A percentile compares a stretch with the other conserved stretches of the same genome.
Conservation (phyloP, 1,140 invertebrate genomes). For the Camponotus pennsylvanicus region DNA sequence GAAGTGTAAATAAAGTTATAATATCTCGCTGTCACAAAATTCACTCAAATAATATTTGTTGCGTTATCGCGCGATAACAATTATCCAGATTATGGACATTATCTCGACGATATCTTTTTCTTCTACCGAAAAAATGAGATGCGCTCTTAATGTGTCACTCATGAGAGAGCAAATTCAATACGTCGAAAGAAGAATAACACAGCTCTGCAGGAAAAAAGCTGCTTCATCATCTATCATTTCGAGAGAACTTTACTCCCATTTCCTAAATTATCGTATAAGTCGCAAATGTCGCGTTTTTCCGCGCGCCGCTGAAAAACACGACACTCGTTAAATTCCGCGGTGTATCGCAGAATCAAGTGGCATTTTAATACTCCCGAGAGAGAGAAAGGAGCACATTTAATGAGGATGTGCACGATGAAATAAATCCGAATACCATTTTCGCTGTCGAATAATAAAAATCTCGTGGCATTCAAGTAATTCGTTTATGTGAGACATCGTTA, state of each 20-base stretch:
- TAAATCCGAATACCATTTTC: not conserved
- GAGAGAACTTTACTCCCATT: not conserved
- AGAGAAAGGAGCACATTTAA: not conserved
- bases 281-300: not conserved
- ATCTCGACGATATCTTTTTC: not conserved
- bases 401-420: constrained; percentile 2
- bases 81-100: constrained; percentile 11
- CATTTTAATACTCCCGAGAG: constrained; percentile 6
- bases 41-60: not conserved
- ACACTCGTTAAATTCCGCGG: constrained; percentile 20
- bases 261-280: not conserved
- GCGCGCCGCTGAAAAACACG: not conserved
- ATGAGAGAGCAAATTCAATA: not conserved
- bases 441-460: not conserved
- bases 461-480: constrained; percentile 7
- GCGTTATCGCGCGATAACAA: not conserved
- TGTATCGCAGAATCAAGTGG: not conserved
- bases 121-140: constrained; percentile 1
- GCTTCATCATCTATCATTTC: not conserved
- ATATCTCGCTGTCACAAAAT: constrained; percentile 5
- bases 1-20: constrained; percentile 30
- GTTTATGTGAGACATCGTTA: not conserved
- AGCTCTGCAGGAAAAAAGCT: not conserved
- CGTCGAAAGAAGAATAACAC: not conserved
- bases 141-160: not conserved